These are phyloP conservation scores for Candoia aspera DNA, from an alignment of 2,113 vertebrate species.

Conservation along the genomic window DNA sequence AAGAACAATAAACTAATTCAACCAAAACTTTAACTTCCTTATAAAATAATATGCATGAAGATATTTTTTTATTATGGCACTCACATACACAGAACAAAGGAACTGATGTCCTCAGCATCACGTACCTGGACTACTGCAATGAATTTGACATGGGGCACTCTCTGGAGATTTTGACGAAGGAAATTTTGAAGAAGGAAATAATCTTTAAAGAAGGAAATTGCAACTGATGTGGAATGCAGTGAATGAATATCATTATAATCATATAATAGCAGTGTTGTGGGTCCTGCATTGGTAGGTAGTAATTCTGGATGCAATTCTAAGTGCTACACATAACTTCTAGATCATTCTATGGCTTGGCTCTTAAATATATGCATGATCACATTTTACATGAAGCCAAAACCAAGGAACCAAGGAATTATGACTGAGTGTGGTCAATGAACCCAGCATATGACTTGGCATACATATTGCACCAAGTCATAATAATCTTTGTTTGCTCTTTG, in stretches of 20 bases:
- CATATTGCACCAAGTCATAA: neutral
- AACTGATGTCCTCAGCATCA: neutral
- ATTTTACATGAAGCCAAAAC: neutral
- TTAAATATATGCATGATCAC: neutral
- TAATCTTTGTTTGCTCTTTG: neutral
- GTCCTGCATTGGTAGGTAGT: neutral
- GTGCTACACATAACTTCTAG: neutral
- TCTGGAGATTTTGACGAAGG: neutral
- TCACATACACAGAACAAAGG: neutral
- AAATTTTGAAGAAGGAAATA: neutral
- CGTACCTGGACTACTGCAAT: neutral
- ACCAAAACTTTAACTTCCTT: neutral
- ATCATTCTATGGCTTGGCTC: neutral
- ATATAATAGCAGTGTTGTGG: neutral
- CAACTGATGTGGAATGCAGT: neutral
- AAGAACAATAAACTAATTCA: neutral
- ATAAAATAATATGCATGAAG: neutral
- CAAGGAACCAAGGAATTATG: neutral
- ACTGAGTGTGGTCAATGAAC: neutral
- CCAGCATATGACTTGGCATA: neutral
- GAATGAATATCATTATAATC: neutral
- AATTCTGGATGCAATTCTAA: neutral
- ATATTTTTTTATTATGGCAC: neutral
- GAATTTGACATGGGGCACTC: neutral
- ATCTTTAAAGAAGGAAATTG: neutral